phyloP scores from a whole-genome alignment of 2,797 vertebrate species.

The Chromis chromis region DNA sequence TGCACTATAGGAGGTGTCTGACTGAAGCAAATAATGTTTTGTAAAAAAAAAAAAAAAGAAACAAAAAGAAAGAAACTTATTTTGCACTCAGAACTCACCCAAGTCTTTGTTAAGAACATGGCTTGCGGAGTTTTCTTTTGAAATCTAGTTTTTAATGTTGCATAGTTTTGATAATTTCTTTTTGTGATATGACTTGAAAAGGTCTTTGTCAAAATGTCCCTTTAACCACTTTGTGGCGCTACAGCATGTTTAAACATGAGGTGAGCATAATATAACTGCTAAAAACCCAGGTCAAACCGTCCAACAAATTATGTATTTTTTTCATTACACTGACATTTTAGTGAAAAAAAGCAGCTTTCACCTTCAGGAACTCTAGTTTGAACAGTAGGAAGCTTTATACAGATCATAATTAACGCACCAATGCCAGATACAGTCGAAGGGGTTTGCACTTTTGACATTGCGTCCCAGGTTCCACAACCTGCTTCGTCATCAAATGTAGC shows the following conservation, averaged over 20 bases:
- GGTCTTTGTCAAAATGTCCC: conserved; percentile 52
- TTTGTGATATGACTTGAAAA: conserved; percentile 49
- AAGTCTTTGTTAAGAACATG: conserved; percentile 80
- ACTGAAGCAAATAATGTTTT: conserved; percentile 54
- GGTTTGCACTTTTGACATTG: conserved; percentile 69
- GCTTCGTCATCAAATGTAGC: conserved; percentile 36
- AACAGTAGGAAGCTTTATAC: conserved; percentile 22
- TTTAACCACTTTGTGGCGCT: conserved; percentile 74
- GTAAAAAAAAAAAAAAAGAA: conserved; percentile 25
- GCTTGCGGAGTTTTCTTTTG: conserved; percentile 63
- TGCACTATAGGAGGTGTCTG: conserved; percentile 75
- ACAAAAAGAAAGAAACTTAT: conserved; percentile 37
- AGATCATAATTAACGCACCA: conserved; percentile 26
- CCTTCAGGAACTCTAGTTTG: neutral
- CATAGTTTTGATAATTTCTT: conserved; percentile 59
- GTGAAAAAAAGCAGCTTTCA: neutral
- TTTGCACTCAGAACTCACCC: conserved; percentile 83
- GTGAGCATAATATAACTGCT: neutral
- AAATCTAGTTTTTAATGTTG: conserved; percentile 50
- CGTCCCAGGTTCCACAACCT: conserved; percentile 29
- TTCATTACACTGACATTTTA: conserved; percentile 22
- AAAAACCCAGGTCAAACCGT: conserved; percentile 4
- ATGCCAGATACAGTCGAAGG: conserved; percentile 29
- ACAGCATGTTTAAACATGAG: conserved; percentile 21
- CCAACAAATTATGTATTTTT: conserved; percentile 16